phyloP scores from a whole-genome alignment of 2,797 vertebrate genomes.

The Diplodus puntazzo region DNA sequence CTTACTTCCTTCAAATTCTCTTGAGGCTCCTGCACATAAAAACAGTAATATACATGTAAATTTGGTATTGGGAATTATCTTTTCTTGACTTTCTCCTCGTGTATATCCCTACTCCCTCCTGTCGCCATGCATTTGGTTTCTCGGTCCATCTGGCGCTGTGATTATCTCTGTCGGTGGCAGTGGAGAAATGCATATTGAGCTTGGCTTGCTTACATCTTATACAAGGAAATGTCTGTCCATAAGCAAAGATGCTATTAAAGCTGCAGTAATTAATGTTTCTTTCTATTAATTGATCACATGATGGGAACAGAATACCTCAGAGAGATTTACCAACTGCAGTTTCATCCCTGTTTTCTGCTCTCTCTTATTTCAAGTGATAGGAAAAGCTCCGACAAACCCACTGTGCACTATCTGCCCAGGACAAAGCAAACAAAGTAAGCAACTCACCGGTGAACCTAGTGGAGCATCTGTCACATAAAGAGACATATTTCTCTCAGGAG shows the following conservation, averaged over 20 bases:
- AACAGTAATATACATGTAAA: constrained; percentile 16
- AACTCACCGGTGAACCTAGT: background rate
- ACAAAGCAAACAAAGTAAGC: background rate
- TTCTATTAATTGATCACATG: background rate
- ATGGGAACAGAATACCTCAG: too few relatives aligned
- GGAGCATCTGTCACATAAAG: background rate
- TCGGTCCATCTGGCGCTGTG: constrained; percentile 31
- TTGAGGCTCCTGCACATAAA: background rate
- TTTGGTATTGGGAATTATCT: constrained; percentile 8
- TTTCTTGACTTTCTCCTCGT: constrained; percentile 24
- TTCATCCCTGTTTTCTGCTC: background rate
- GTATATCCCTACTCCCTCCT: constrained; percentile 2
- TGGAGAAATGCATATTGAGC: constrained; percentile 25
- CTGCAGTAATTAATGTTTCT: constrained; percentile 3
- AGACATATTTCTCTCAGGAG: background rate
- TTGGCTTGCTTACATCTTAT: constrained; percentile 13
- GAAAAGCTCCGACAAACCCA: background rate
- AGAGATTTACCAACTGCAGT: background rate
- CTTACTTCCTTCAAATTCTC: constrained; percentile 22
- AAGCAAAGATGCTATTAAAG: background rate
- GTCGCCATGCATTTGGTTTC: constrained; percentile 21
- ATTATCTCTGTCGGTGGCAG: constrained; percentile 25
- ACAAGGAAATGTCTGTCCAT: background rate
- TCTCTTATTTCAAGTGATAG: background rate
- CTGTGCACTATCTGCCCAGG: background rate